Evolutionary conservation across 37 sponge, comb jelly and placozoan species (phyloP), one percentile per base, ranked within the genome.

Genomic region (Crambe crambe): DNA sequence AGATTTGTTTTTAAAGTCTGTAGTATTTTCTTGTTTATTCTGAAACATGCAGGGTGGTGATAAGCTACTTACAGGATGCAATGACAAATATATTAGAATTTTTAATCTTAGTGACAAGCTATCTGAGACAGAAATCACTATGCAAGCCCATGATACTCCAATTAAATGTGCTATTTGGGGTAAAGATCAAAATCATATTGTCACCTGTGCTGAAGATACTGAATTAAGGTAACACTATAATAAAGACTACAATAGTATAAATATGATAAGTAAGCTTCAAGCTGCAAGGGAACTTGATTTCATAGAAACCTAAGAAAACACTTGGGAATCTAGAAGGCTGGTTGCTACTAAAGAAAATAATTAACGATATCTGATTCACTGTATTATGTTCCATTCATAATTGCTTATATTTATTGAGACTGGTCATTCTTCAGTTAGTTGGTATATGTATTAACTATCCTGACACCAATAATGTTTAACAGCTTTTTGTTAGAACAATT

Each of bases 31-130:
- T n/a, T n/a, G n/a, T n/a, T n/a, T n/a, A n/a, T n/a, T n/a, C n/a
- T n/a, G n/a, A n/a, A n/a, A 12, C 60, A 23, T 56, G 2, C 59
- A 94, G 95, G 82, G 80, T 75, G 72, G 75, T 40, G 57, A 42
- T 20, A 56, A 39, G 21, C 74, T 95, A 40, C 73, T 92, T 38
- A 92, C 93, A n/a, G 96, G 90, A 12, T 92, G 96, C 37, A 85
- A 92, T 76, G 94, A 95, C 63, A 89, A 95, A 44, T 2, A 75
- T 26, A 40, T 95, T n/a, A 41, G 90, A 40, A 37, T 95, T 9
- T 92, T 87, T 67, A 67, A 83, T 56, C 42, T 84, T 0, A 51
- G 41, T 41, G 32, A 54, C 22, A 58, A 42, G 15, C 4, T 39
- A 56, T 64, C 62, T 4, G 31, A 47, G 30, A 58, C 57, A 0